Evolutionary conservation across 2,113 vertebrate species (phyloP).

Genomic region (Laticauda laticaudata): DNA sequence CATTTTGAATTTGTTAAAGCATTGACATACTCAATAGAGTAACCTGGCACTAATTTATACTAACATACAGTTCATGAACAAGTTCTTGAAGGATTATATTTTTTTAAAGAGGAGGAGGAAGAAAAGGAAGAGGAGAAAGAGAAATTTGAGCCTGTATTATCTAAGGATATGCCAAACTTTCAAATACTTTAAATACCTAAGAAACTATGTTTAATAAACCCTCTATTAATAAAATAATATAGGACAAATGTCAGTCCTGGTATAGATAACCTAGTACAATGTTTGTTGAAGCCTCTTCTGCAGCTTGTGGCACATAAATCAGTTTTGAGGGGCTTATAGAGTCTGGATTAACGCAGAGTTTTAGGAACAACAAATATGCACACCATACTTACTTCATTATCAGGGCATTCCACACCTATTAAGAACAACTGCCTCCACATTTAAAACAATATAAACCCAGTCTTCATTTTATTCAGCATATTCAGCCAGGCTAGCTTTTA

Average conservation of each 20-base stretch:
- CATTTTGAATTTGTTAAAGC: constrained; percentile 4
- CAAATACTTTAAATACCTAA: background rate
- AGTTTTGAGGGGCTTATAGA: background rate
- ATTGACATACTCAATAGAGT: background rate
- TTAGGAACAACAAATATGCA: background rate
- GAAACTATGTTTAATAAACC: background rate
- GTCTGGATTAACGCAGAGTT: background rate
- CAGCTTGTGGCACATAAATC: background rate
- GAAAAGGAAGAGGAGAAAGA: background rate
- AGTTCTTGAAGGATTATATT: background rate
- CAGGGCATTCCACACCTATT: background rate
- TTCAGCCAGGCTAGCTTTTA: background rate
- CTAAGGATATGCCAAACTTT: background rate
- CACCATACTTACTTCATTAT: background rate
- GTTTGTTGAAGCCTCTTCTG: background rate
- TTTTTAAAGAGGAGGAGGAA: background rate
- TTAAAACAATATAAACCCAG: background rate
- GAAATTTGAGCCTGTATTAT: background rate
- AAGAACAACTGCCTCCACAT: background rate
- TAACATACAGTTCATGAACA: background rate
- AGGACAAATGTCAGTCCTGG: background rate
- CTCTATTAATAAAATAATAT: background rate
- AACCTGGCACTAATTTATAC: background rate
- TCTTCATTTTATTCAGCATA: background rate
- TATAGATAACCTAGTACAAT: background rate